phyloP scores from a whole-genome alignment of 1,140 invertebrate genomes.

The Philopotamus ludificatus region DNA sequence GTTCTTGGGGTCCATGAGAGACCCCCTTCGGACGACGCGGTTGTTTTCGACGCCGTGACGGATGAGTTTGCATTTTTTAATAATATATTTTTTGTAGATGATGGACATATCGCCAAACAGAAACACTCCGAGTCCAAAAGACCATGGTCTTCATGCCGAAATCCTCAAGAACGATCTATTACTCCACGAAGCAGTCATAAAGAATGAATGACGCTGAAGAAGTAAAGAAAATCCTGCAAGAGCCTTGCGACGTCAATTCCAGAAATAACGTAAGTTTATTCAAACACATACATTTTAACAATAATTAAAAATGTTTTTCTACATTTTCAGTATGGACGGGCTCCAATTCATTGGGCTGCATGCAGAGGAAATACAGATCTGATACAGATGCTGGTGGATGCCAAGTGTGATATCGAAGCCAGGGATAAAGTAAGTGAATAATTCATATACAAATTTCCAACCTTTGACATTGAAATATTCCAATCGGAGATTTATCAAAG shows the following conservation, averaged over 20 bases:
- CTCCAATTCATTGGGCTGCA: slow-evolving; percentile 76
- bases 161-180: slow-evolving; percentile 67
- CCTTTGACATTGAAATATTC: too few species aligned
- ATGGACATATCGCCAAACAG: slow-evolving; percentile 35
- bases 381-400: slow-evolving; percentile 68
- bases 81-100: slow-evolving; percentile 27
- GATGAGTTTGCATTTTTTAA: slow-evolving; percentile 2
- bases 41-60: too few species aligned
- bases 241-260: slow-evolving; percentile 67
- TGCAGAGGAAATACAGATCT: slow-evolving; percentile 72
- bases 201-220: slow-evolving; percentile 68
- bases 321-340: slow-evolving; percentile 71
- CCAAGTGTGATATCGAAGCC: slow-evolving; percentile 75
- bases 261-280: slow-evolving; percentile 66
- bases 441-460: neutral
- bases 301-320: too few species aligned
- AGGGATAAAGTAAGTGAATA: slow-evolving; percentile 66
- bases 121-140: slow-evolving; percentile 20
- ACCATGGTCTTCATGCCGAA: slow-evolving; percentile 45
- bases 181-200: slow-evolving; percentile 72
- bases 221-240: slow-evolving; percentile 61
- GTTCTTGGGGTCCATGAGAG: too few species aligned
- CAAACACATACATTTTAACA: neutral
- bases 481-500: too few species aligned
- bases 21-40: too few species aligned